Base-by-base conservation (phyloP, 2,888 invertebrate species). In the Yponomeuta sedellus region DNA sequence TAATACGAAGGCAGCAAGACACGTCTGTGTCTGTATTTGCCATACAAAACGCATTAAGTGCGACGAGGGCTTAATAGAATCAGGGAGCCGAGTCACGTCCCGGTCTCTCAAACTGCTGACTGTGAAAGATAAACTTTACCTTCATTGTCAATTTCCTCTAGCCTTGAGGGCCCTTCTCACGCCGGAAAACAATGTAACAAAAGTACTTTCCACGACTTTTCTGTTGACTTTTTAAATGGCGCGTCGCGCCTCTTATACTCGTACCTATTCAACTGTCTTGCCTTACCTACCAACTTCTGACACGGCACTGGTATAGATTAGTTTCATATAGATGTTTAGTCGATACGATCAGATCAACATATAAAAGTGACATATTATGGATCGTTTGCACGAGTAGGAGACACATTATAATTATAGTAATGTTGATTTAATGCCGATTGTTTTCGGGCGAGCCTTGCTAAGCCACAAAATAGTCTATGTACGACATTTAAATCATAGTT, bases 131-230 rank as follows among this genome's bases (percentile, higher is more conserved):
- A 88, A 88, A 88, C 85, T 86, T 86, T 85, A 87, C 87, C 86
- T 86, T 86, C 88, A 88, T 88, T 88, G 87, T 85, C 88, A 88
- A 88, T 88, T 88, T 88, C 84, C 88, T 83, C 74, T 75, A 83
- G 83, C 79, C 81, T 82, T 77, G 81, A 85, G 85, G 79, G 81
- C 77, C 80, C 82, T 83, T 78, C 75, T 76, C 75, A 78, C 78
- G 79, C 79, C 76, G 78, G 82, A 82, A 85, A 83, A 87, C 86
- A 88, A 85, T 85, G 85, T 83, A 83, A 85, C 82, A 85, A 86
- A 86, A 85, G 83, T 85, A 84, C 82, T 84, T 83, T 78, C 72
- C 75, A 81, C 75, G 77, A 81, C 75, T 82, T 84, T 20, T 79
- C 72, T 83, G 83, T 86, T 83, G 81, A 85, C 85, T 85, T 83